phyloP scores from a whole-genome alignment of 1,140 invertebrate genomes.

The Saccostrea echinata region DNA sequence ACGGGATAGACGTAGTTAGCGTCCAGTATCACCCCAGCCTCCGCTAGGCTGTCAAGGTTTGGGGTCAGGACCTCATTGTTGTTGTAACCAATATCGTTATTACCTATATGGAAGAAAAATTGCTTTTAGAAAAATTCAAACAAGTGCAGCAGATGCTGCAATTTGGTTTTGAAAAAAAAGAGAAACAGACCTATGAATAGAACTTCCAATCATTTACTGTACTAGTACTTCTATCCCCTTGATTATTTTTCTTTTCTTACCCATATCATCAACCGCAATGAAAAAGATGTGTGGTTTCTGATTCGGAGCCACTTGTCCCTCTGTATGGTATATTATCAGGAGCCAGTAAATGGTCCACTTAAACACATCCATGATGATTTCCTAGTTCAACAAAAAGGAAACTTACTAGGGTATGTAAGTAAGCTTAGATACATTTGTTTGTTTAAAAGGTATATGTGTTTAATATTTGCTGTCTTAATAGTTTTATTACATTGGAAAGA shows the following conservation, averaged over 20 bases:
- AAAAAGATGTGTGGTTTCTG: constrained; percentile 4
- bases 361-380: not conserved
- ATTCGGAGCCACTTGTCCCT: not conserved
- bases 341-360: not conserved
- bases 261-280: constrained; percentile 22
- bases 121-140: too few species aligned
- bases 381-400: too few species aligned
- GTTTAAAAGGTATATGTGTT: not conserved
- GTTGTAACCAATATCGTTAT: constrained; percentile 29
- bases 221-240: not conserved
- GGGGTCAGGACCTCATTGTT: not conserved
- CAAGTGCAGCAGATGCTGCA: too few species aligned
- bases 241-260: not conserved
- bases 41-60: not conserved
- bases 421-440: not conserved
- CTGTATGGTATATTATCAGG: not conserved
- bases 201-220: not conserved
- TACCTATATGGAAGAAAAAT: not conserved
- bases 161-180: not conserved
- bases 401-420: too few species aligned
- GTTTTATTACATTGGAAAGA: too few species aligned
- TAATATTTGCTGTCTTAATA: not conserved
- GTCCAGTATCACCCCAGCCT: not conserved
- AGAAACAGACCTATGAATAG: not conserved
- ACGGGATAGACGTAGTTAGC: constrained; percentile 14